Percentiles rank a stretch among this genome's conserved stretches.
Evolutionary conservation across 2,888 invertebrate genomes (phyloP).

Genomic region (Stratiomys singularior): DNA sequence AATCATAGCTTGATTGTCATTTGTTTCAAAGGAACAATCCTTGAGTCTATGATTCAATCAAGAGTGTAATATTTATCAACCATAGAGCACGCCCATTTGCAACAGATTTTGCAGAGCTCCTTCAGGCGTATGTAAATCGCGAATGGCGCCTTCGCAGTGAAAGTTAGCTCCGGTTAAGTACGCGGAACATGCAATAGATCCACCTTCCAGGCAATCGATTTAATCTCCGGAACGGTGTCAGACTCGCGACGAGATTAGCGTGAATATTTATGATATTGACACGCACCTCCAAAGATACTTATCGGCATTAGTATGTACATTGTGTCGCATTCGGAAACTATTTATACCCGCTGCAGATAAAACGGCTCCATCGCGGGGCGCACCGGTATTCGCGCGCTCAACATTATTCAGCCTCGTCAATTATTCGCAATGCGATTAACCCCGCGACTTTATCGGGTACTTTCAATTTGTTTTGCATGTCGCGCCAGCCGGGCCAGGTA

Average conservation of each 20-base stretch:
- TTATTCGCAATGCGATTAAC: conserved; percentile 27
- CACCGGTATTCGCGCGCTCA: not conserved
- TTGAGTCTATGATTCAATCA: no score
- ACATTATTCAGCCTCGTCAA: not conserved
- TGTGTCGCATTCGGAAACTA: not conserved
- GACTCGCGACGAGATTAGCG: conserved; percentile 17
- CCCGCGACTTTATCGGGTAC: conserved; percentile 21
- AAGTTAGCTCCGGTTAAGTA: conserved; percentile 14
- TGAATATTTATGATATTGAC: conserved; percentile 42
- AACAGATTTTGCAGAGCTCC: no score
- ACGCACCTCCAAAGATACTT: conserved; percentile 11
- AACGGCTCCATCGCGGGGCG: not conserved
- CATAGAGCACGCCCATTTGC: no score
- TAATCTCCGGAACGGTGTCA: conserved; percentile 39
- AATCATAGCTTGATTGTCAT: no score
- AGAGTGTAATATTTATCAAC: no score
- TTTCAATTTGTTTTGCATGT: conserved; percentile 32
- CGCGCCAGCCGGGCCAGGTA: not conserved
- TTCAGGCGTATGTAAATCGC: conserved; percentile 3
- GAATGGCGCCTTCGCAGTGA: conserved; percentile 17
- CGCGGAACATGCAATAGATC: conserved; percentile 14
- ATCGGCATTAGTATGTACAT: conserved; percentile 6
- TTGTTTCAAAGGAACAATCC: no score
- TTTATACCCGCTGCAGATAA: not conserved
- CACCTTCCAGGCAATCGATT: conserved; percentile 38